A percentile compares a stretch with the other conserved stretches of the same genome.
Conservation (phyloP, 1,140 invertebrate genomes). For the Ylistrum balloti region DNA sequence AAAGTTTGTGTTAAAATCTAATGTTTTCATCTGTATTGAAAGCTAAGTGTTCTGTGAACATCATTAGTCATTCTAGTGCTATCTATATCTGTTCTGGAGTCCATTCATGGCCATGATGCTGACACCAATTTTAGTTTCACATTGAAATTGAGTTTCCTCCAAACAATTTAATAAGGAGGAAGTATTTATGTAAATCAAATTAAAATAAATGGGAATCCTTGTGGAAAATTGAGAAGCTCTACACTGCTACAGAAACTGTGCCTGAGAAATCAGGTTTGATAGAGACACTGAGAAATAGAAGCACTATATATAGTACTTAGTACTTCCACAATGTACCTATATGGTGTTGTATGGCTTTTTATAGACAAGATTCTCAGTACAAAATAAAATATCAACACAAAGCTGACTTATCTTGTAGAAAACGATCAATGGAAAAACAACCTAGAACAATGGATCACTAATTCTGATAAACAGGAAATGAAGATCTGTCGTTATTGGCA, state of each 20-base stretch:
- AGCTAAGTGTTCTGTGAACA: too few species aligned
- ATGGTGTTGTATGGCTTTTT: neutral
- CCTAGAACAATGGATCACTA: neutral
- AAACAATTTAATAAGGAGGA: slow-evolving; percentile 36
- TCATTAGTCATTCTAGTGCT: neutral
- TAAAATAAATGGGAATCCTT: slow-evolving; percentile 34
- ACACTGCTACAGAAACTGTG: neutral
- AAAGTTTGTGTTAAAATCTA: too few species aligned
- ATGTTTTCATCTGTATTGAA: too few species aligned
- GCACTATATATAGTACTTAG: neutral
- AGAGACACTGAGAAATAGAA: neutral
- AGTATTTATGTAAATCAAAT: slow-evolving; percentile 31
- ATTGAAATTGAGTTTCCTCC: neutral
- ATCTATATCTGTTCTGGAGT: neutral
- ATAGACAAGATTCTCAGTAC: neutral
- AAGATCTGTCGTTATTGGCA: neutral
- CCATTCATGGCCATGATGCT: slow-evolving; percentile 16
- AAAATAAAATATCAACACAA: neutral
- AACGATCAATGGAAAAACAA: too few species aligned
- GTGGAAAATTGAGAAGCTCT: neutral
- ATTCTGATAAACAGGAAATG: too few species aligned
- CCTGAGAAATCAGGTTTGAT: neutral
- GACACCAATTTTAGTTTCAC: neutral
- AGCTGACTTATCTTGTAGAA: neutral
- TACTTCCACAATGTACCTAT: neutral